Conservation (phyloP, 2,113 vertebrate genomes). For the Daboia siamensis region DNA sequence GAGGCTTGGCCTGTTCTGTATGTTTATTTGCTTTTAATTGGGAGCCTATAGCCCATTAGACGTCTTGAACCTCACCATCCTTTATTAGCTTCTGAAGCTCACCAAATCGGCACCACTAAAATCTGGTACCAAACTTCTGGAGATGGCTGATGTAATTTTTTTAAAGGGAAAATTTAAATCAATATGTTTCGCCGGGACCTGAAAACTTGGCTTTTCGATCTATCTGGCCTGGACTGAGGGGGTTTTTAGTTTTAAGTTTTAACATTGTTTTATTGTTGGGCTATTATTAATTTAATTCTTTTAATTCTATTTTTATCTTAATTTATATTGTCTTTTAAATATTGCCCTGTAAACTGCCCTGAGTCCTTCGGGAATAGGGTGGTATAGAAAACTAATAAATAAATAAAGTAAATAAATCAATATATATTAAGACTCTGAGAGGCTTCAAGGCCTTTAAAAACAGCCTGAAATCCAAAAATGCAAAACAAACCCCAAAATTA, state of each 20-base stretch:
- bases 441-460: background rate
- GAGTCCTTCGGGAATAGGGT: too few species aligned
- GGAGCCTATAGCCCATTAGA: background rate
- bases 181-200: too few species aligned
- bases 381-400: too few species aligned
- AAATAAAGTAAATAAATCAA: too few species aligned
- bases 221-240: too few species aligned
- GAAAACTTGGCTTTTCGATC: too few species aligned
- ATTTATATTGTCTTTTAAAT: too few species aligned
- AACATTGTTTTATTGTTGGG: too few species aligned
- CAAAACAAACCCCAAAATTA: background rate
- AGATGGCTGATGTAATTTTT: background rate
- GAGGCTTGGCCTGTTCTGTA: background rate
- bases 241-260: too few species aligned
- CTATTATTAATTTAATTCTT: too few species aligned
- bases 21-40: background rate
- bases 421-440: background rate
- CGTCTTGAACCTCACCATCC: background rate
- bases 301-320: too few species aligned
- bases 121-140: background rate
- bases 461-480: background rate
- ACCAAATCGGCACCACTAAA: background rate
- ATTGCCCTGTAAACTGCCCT: too few species aligned
- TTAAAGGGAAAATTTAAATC: background rate
- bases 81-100: background rate